A percentile compares a stretch with the other conserved stretches of the same genome.
phyloP scores from a whole-genome alignment of 2,797 vertebrate species.

The Neosilurus hyrtlii region DNA sequence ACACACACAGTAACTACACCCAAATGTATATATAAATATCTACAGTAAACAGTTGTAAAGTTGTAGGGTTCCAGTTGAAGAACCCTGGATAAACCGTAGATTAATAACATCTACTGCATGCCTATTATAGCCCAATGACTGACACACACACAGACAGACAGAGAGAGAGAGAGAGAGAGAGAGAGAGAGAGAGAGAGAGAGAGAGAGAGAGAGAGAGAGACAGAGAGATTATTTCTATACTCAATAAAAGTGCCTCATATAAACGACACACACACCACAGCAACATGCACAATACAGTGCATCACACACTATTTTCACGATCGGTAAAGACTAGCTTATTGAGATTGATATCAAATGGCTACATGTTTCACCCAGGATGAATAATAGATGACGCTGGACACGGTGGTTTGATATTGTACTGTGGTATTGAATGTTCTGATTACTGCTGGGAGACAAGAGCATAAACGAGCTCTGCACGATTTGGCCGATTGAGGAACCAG shows the following conservation, averaged over 20 bases:
- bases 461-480: conserved; percentile 12
- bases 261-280: neutral
- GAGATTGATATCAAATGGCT: conserved; percentile 42
- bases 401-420: conserved; percentile 46
- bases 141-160: conserved; percentile 29
- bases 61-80: neutral
- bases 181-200: conserved; percentile 15
- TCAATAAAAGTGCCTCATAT: conserved; percentile 5
- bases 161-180: too few species aligned
- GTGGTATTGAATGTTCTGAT: conserved; percentile 39
- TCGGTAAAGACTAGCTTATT: conserved; percentile 23
- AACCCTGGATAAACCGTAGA: conserved; percentile 20
- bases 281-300: neutral
- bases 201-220: conserved; percentile 3
- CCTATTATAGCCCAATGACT: conserved; percentile 46
- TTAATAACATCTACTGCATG: conserved; percentile 49
- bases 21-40: neutral
- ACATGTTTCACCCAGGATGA: conserved; percentile 37
- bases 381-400: conserved; percentile 44
- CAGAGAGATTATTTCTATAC: neutral
- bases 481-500: neutral
- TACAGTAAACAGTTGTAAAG: neutral
- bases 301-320: conserved; percentile 18
- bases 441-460: conserved; percentile 32
- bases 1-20: neutral